Evolutionary conservation across 64 coral and sea anemone species (phyloP).

Genomic region (Catalaphyllia jardinei): DNA sequence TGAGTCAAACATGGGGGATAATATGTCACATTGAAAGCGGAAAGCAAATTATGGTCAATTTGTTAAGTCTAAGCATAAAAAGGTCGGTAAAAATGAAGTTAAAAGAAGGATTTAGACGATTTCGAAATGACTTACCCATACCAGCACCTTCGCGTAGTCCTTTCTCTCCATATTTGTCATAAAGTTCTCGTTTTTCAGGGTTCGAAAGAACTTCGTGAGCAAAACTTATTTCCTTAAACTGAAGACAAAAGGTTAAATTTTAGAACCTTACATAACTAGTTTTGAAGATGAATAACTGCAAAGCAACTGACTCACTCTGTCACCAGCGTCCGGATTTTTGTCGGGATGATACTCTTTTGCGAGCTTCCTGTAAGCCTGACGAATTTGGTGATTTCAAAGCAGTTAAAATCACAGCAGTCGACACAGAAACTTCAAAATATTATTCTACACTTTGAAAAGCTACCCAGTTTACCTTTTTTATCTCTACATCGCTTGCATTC

Average conservation of each 20-base stretch:
- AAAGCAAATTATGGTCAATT: conserved; percentile 33
- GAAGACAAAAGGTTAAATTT: conserved; percentile 2
- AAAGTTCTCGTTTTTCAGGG: conserved; percentile 92
- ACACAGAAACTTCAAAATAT: background rate
- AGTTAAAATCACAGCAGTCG: background rate
- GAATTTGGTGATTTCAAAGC: background rate
- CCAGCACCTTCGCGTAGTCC: conserved; percentile 90
- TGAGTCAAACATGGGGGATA: background rate
- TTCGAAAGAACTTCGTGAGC: conserved; percentile 96
- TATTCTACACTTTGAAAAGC: background rate
- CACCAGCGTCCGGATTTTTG: conserved; percentile 94
- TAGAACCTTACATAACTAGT: background rate
- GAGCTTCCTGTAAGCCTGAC: conserved; percentile 96
- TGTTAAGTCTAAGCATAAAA: conserved; percentile 1
- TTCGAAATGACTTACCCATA: conserved; percentile 52
- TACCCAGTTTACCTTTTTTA: conserved; percentile 83
- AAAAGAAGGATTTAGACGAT: conserved; percentile 7
- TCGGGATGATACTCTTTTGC: conserved; percentile 98
- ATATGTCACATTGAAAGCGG: conserved; percentile 22
- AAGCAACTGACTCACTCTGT: conserved; percentile 74
- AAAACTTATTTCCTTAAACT: conserved; percentile 99
- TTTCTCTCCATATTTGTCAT: conserved; percentile 97
- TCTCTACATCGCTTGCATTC: conserved; percentile 85
- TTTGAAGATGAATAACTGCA: background rate
- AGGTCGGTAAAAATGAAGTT: background rate